Conservation (phyloP, 2,797 vertebrate species). For the Euphonia xanthogaster region DNA sequence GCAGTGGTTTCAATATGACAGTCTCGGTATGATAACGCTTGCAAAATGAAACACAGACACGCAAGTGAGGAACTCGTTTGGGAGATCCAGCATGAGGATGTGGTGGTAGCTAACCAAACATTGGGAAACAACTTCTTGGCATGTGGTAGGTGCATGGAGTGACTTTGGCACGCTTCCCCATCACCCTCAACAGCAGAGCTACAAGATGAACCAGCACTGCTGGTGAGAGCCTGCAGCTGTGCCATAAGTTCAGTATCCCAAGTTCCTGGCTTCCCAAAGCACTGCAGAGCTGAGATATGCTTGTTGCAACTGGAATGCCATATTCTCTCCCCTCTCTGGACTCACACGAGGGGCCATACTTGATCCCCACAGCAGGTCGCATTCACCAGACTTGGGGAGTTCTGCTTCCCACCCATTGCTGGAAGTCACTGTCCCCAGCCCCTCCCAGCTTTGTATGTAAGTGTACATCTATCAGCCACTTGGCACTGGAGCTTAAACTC, state of each 20-base stretch:
- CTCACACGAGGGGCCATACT: neutral
- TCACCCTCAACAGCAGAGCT: neutral
- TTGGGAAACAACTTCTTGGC: neutral
- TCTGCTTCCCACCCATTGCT: neutral
- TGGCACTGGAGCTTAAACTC: neutral
- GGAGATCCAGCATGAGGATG: neutral
- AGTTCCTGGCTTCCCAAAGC: neutral
- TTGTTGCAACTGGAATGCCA: neutral
- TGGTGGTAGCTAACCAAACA: neutral
- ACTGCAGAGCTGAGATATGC: neutral
- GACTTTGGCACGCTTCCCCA: neutral
- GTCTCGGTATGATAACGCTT: neutral
- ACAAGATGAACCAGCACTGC: neutral
- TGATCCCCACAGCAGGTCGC: neutral
- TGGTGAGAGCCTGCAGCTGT: neutral
- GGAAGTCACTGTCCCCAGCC: neutral
- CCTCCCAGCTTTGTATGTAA: neutral
- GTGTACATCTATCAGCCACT: neutral
- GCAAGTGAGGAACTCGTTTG: neutral
- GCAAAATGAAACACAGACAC: neutral
- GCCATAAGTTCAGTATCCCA: rapidly evolving
- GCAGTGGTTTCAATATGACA: neutral
- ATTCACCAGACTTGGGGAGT: neutral
- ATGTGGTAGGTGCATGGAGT: neutral
- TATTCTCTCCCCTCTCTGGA: neutral